Evolutionary conservation across 2,888 invertebrate species (phyloP).

Genomic region (Parnassius apollo): DNA sequence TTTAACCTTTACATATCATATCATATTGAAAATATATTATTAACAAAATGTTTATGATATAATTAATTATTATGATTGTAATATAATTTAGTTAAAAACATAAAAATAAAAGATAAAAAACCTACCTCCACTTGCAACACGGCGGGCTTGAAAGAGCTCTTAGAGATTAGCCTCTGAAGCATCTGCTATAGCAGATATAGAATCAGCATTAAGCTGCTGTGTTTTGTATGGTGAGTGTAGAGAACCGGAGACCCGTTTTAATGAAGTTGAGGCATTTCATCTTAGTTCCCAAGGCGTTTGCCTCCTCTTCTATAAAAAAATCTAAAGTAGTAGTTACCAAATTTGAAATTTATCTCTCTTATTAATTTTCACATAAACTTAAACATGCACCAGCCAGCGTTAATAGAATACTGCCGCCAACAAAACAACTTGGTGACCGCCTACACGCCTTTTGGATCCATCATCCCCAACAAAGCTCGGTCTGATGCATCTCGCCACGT

Average conservation of each 20-base stretch:
- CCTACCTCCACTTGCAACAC: constrained; percentile 76
- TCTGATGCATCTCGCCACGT: constrained; percentile 62
- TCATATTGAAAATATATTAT: too few relatives aligned
- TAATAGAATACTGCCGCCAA: constrained; percentile 83
- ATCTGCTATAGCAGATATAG: constrained; percentile 60
- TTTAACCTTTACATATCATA: too few relatives aligned
- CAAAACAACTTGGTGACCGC: constrained; percentile 82
- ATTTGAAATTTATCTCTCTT: neutral
- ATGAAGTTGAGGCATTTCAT: too few relatives aligned
- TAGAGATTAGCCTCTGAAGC: constrained; percentile 80
- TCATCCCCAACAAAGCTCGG: constrained; percentile 56
- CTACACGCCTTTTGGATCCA: constrained; percentile 84
- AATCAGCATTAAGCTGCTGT: too few relatives aligned
- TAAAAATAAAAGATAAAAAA: neutral
- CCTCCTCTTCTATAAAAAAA: too few relatives aligned
- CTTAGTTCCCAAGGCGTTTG: too few relatives aligned
- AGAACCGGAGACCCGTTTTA: too few relatives aligned
- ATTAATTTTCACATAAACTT: constrained; percentile 59
- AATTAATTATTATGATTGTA: too few relatives aligned
- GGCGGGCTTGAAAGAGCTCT: constrained; percentile 76
- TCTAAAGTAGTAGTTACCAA: too few relatives aligned
- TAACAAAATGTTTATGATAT: too few relatives aligned
- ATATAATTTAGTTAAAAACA: too few relatives aligned
- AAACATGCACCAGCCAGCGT: constrained; percentile 82
- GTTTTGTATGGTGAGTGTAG: too few relatives aligned